phyloP scores from a whole-genome alignment of 2,888 invertebrate species.

The Gibbula magus region DNA sequence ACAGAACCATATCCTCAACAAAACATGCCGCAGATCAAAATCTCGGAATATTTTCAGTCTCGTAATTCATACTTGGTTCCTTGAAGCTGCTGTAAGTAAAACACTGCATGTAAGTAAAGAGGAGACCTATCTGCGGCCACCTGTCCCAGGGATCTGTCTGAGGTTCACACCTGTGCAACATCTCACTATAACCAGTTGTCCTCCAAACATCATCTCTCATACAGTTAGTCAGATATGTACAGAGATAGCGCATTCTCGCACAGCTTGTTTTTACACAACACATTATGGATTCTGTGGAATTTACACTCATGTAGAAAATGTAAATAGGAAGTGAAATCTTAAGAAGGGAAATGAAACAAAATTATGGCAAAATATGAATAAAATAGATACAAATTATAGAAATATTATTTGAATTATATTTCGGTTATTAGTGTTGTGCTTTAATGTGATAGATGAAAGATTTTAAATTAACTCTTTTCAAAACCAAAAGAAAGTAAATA shows the following conservation, averaged over 20 bases:
- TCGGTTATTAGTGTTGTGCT: too few relatives aligned
- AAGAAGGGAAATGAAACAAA: too few relatives aligned
- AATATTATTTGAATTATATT: too few relatives aligned
- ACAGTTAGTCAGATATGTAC: background rate
- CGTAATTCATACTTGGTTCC: background rate
- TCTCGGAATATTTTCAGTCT: background rate
- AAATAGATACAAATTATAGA: too few relatives aligned
- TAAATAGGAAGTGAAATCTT: background rate
- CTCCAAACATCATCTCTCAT: background rate
- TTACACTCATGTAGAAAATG: background rate
- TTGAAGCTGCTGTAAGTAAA: background rate
- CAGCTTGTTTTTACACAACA: background rate
- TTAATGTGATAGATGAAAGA: too few relatives aligned
- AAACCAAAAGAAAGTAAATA: too few relatives aligned
- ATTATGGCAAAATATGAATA: too few relatives aligned
- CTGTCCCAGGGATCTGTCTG: background rate
- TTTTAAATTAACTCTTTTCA: too few relatives aligned
- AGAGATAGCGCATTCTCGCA: background rate
- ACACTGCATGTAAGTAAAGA: background rate
- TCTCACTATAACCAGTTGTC: conserved; percentile 14
- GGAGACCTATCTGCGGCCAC: background rate
- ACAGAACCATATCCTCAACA: too few relatives aligned
- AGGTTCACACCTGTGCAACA: conserved; percentile 2
- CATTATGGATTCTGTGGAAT: background rate
- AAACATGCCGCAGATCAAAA: background rate